Percentiles rank a stretch among this genome's conserved stretches.
These are phyloP conservation scores for Branchellion lobata DNA, from an alignment of 2,888 invertebrate genomes.

Conservation along the genomic window DNA sequence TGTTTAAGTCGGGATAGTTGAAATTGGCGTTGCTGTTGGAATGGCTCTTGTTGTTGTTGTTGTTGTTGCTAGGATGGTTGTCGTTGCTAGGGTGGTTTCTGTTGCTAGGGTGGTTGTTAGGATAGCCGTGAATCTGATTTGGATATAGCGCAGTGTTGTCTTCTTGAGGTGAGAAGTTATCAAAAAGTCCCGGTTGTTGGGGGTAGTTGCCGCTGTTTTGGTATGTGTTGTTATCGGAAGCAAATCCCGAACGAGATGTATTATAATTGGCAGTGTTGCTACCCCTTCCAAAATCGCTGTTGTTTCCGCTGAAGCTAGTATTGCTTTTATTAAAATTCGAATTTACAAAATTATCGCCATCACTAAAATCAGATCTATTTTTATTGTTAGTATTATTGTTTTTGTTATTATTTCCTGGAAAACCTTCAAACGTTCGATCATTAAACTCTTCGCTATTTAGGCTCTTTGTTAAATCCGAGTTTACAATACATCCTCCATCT, in stretches of 20 bases:
- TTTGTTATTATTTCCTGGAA: neutral
- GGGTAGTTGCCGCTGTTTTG: neutral
- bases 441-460: too few relatives aligned
- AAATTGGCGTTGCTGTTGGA: neutral
- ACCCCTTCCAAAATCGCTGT: neutral
- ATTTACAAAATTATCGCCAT: neutral
- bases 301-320: neutral
- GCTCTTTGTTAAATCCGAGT: too few relatives aligned
- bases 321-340: neutral
- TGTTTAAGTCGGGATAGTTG: neutral
- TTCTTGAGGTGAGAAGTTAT: too few relatives aligned
- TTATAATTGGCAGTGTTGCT: neutral
- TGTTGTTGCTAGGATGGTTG: slow-evolving; percentile 5
- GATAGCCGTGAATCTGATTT: neutral
- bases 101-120: slow-evolving; percentile 12
- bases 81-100: neutral
- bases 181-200: neutral
- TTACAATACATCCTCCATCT: neutral
- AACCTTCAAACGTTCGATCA: neutral
- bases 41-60: neutral
- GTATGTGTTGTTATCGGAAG: too few relatives aligned
- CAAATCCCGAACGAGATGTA: too few relatives aligned
- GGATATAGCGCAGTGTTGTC: too few relatives aligned
- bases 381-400: neutral
- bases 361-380: neutral